These are phyloP conservation scores for Altica lythri DNA, from an alignment of 2,888 invertebrate species.

Conservation along the genomic window DNA sequence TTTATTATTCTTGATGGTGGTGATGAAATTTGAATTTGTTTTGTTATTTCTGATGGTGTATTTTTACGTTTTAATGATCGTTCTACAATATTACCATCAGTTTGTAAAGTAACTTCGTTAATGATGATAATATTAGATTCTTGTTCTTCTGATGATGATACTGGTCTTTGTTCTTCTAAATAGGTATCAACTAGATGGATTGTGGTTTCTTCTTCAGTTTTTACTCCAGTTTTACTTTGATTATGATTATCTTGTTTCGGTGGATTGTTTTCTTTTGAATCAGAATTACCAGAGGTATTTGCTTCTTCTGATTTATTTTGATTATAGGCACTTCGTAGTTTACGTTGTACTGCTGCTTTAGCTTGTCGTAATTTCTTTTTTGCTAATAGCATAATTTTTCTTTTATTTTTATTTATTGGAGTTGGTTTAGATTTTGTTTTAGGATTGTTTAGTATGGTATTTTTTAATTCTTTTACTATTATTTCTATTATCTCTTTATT, in stretches of 20 bases:
- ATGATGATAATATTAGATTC: conserved; percentile 8
- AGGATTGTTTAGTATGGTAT: conserved; percentile 21
- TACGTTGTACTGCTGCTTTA: conserved; percentile 9
- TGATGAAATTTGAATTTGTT: no score
- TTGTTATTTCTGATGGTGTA: neutral
- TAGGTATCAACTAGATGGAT: conserved; percentile 10
- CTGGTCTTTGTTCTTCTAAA: conserved; percentile 2
- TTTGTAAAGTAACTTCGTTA: conserved; percentile 11
- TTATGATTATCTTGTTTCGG: neutral
- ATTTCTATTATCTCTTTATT: conserved; percentile 26
- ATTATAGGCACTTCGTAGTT: neutral
- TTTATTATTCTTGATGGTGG: neutral
- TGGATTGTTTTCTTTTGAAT: conserved; percentile 4
- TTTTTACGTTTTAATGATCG: neutral
- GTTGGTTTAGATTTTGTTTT: neutral
- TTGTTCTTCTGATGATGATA: no score
- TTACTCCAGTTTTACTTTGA: neutral
- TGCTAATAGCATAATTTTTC: neutral
- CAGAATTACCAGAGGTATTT: neutral
- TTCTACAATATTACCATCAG: neutral
- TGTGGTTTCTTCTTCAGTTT: neutral
- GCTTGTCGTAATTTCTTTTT: conserved; percentile 8
- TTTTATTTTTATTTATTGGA: neutral
- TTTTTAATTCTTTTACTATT: conserved; percentile 25
- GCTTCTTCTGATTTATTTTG: neutral